Evolutionary conservation across 2,797 vertebrate genomes (phyloP).

Genomic region (Carcharodon carcharias): DNA sequence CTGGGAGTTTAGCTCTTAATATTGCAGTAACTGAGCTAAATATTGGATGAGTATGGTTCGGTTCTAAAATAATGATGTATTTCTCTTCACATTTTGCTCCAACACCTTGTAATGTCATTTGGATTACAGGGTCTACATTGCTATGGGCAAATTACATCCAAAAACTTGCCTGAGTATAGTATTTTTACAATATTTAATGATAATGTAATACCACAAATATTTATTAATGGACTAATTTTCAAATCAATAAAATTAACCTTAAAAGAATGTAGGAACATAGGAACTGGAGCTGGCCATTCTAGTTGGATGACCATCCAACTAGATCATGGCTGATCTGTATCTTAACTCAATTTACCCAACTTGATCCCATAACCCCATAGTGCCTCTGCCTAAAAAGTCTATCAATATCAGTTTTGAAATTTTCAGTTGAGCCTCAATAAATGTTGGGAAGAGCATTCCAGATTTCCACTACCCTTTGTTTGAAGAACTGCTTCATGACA

Average conservation of each 20-base stretch:
- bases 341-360: background rate
- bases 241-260: background rate
- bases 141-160: background rate
- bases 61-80: background rate
- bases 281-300: background rate
- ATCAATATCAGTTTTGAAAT: background rate
- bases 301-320: background rate
- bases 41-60: background rate
- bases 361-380: background rate
- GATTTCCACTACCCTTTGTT: background rate
- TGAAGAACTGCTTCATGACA: background rate
- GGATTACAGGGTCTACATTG: background rate
- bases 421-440: background rate
- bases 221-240: background rate
- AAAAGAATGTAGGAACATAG: background rate
- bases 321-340: background rate
- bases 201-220: background rate
- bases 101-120: background rate
- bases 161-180: background rate
- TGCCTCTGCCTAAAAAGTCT: background rate
- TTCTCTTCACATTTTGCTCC: background rate
- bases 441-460: background rate
- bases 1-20: background rate
- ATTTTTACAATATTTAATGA: background rate
- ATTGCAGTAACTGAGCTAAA: background rate